Conservation (phyloP, 2,888 invertebrate genomes). For the Andrena fulva region DNA sequence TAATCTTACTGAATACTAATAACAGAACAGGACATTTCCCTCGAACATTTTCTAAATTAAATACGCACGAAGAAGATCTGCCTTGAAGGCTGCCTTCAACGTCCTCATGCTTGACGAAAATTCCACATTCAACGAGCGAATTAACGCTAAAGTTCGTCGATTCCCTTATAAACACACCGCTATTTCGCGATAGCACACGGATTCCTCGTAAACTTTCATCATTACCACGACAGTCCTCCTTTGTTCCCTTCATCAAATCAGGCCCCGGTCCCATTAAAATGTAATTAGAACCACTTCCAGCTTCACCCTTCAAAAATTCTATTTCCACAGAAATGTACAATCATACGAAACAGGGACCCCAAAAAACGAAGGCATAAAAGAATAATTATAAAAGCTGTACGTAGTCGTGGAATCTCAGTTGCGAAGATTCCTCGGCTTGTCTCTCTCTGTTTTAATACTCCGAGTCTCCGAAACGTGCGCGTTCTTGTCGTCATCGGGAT, state of each 20-base stretch:
- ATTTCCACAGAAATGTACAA: slow-evolving; percentile 7
- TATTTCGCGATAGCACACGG: not conserved
- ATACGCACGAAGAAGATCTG: slow-evolving; percentile 21
- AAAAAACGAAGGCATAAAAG: slow-evolving; percentile 2
- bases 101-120: slow-evolving; percentile 2
- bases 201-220: slow-evolving; percentile 41
- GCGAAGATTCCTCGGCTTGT: not conserved
- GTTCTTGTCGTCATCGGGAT: not conserved
- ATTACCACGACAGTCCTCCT: not conserved
- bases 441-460: not conserved
- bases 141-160: not conserved
- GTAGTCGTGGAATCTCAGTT: not conserved
- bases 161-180: slow-evolving; percentile 25
- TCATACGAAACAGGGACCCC: not conserved
- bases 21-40: not conserved
- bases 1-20: too few relatives aligned
- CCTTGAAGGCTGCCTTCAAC: not conserved
- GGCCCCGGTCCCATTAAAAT: not conserved
- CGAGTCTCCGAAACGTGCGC: not conserved
- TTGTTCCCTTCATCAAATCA: not conserved
- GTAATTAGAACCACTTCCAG: not conserved
- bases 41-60: not conserved
- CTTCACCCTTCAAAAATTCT: not conserved
- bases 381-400: not conserved
- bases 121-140: not conserved